phyloP scores from a whole-genome alignment of 2,888 invertebrate genomes.

The Drosophila neutralis region DNA sequence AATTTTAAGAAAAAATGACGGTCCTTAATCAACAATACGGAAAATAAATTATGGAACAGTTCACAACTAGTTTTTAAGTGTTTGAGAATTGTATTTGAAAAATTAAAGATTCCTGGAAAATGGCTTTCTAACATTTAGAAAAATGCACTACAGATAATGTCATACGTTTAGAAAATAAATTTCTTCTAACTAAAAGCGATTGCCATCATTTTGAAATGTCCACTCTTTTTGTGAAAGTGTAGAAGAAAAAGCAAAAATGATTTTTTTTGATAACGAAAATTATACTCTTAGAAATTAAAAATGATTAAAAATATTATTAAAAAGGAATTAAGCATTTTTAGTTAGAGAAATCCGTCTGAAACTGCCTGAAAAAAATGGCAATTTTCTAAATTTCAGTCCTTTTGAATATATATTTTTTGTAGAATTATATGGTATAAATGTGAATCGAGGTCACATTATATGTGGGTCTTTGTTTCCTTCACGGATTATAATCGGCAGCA shows the following conservation, averaged over 20 bases:
- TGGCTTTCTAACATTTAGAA: not conserved
- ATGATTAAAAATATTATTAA: not conserved
- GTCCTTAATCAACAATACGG: too few relatives aligned
- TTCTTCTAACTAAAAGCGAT: not conserved
- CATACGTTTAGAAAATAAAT: not conserved
- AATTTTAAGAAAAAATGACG: not conserved
- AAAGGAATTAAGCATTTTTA: not conserved
- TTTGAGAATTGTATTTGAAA: not conserved
- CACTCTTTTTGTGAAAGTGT: not conserved
- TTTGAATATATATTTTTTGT: not conserved
- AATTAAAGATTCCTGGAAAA: not conserved
- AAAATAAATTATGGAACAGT: not conserved
- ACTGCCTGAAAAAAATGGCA: not conserved
- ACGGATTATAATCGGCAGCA: slow-evolving; percentile 40
- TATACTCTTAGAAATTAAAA: not conserved
- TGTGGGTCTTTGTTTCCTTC: slow-evolving; percentile 20
- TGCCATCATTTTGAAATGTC: not conserved
- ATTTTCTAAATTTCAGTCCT: not conserved
- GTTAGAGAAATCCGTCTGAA: not conserved
- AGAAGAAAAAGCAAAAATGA: not conserved
- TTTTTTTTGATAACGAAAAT: not conserved
- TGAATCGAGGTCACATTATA: not conserved
- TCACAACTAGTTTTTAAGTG: not conserved
- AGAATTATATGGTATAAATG: not conserved
- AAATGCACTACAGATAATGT: not conserved